Percentiles rank a stretch among this genome's conserved stretches.
phyloP scores from a whole-genome alignment of 1,140 invertebrate species.

The Carposina sasakii region DNA sequence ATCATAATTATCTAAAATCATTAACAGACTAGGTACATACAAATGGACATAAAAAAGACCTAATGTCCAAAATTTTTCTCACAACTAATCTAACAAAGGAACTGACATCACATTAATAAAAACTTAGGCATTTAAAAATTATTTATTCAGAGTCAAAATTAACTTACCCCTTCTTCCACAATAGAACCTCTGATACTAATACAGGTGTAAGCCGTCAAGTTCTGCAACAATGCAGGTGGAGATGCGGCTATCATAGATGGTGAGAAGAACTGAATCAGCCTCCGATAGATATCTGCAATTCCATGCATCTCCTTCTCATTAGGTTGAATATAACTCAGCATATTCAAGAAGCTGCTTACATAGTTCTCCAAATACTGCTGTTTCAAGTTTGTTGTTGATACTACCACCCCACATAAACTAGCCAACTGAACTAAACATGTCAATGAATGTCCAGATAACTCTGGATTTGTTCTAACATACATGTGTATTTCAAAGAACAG shows the following conservation, averaged over 20 bases:
- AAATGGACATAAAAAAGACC: too few species aligned
- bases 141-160: neutral
- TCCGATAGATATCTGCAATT: slow-evolving; percentile 78
- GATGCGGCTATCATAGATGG: slow-evolving; percentile 67
- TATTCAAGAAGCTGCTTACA: slow-evolving; percentile 79
- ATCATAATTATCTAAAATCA: too few species aligned
- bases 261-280: slow-evolving; percentile 78
- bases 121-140: too few species aligned
- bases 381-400: slow-evolving; percentile 74
- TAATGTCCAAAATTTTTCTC: too few species aligned
- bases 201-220: slow-evolving; percentile 83
- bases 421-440: slow-evolving; percentile 86
- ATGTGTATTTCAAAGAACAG: slow-evolving; percentile 90
- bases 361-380: slow-evolving; percentile 82
- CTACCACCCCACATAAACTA: slow-evolving; percentile 80
- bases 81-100: too few species aligned
- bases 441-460: slow-evolving; percentile 83
- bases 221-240: slow-evolving; percentile 73
- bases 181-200: slow-evolving; percentile 81
- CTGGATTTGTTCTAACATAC: slow-evolving; percentile 83
- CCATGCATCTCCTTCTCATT: slow-evolving; percentile 77
- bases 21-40: too few species aligned
- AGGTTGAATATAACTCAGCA: slow-evolving; percentile 78
- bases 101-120: too few species aligned
- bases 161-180: slow-evolving; percentile 81